Conservation (phyloP, 2,113 vertebrate species). For the Promerops cafer region DNA sequence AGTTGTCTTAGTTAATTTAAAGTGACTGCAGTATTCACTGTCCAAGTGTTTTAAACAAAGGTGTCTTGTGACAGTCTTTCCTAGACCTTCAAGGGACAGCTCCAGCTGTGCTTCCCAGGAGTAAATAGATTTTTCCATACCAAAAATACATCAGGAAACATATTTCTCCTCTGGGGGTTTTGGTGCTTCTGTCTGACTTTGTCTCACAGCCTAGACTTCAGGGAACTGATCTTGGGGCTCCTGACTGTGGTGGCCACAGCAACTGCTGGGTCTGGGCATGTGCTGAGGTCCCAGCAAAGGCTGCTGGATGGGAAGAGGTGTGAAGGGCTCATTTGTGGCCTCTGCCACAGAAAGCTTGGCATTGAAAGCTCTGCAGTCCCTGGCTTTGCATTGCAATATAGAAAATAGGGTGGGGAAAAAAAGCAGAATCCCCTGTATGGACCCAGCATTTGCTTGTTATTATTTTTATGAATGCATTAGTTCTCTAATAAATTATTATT, state of each 20-base stretch:
- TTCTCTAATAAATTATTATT: neutral
- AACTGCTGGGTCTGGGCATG: neutral
- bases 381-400: neutral
- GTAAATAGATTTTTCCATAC: neutral
- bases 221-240: neutral
- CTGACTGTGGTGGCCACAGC: neutral
- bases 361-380: neutral
- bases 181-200: neutral
- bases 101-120: neutral
- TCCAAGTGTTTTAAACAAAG: neutral
- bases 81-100: neutral
- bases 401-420: neutral
- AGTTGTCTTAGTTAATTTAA: neutral
- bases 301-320: neutral
- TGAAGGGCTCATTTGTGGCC: neutral
- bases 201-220: neutral
- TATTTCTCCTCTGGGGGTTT: neutral
- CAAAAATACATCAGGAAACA: neutral
- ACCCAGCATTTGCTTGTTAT: neutral
- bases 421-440: neutral
- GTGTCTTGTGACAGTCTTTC: neutral
- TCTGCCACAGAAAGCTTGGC: neutral
- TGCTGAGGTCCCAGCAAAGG: neutral
- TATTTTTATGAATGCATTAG: neutral
- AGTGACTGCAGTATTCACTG: neutral